Evolutionary conservation across 2,888 invertebrate genomes (phyloP).

Genomic region (Crocallis elinguaria): DNA sequence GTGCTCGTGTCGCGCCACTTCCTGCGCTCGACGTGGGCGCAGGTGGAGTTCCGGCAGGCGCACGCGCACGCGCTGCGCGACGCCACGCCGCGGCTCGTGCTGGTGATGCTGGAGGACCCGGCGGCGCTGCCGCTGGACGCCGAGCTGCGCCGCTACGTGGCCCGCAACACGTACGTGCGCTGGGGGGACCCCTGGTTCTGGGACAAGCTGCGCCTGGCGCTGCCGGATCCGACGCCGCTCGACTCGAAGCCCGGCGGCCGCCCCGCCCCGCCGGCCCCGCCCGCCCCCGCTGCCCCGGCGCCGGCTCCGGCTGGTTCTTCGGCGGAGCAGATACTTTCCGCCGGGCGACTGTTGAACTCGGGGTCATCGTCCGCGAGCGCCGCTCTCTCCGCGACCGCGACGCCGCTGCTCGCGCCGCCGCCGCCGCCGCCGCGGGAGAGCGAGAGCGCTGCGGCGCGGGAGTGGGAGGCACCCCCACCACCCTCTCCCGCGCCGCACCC

Average conservation of each 20-base stretch:
- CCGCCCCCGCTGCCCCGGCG: too few relatives aligned
- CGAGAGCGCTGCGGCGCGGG: too few relatives aligned
- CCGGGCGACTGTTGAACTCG: too few relatives aligned
- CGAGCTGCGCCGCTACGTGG: slow-evolving; percentile 87
- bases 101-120: slow-evolving; percentile 85
- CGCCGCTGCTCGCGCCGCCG: too few relatives aligned
- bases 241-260: slow-evolving; percentile 58
- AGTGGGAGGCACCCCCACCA: too few relatives aligned
- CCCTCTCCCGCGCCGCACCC: too few relatives aligned
- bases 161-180: slow-evolving; percentile 91
- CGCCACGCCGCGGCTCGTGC: slow-evolving; percentile 88
- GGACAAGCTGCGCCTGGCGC: slow-evolving; percentile 90
- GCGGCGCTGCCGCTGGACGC: slow-evolving; percentile 85
- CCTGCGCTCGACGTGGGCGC: slow-evolving; percentile 84
- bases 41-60: slow-evolving; percentile 87
- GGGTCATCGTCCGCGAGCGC: too few relatives aligned
- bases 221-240: slow-evolving; percentile 70
- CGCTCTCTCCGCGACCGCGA: too few relatives aligned
- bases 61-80: slow-evolving; percentile 59
- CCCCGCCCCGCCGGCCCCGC: neutral
- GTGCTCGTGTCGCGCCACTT: slow-evolving; percentile 52
- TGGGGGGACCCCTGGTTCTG: slow-evolving; percentile 94
- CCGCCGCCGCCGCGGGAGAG: too few relatives aligned
- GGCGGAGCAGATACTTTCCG: too few relatives aligned
- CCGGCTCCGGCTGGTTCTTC: too few relatives aligned